Evolutionary conservation across 2,113 vertebrate genomes (phyloP).

Genomic region (Gallinago undulata): DNA sequence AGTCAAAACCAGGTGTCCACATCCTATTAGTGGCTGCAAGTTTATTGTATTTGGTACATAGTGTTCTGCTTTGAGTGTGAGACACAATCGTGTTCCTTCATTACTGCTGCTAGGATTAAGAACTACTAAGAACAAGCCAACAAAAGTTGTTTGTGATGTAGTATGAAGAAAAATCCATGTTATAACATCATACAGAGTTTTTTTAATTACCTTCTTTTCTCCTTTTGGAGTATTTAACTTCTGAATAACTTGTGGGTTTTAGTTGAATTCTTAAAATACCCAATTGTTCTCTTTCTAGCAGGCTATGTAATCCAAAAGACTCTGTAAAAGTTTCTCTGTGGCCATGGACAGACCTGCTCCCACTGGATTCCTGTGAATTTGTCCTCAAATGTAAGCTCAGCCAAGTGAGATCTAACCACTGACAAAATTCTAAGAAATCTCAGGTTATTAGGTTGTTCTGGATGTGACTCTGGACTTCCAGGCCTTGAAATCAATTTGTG

Average conservation of each 20-base stretch:
- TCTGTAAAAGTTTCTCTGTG: neutral
- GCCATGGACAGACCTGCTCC: neutral
- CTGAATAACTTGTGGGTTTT: neutral
- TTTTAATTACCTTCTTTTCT: neutral
- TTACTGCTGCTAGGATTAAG: neutral
- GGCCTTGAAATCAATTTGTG: neutral
- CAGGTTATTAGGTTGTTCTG: neutral
- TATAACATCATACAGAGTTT: neutral
- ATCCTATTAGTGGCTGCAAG: neutral
- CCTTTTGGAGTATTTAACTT: neutral
- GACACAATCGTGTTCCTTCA: neutral
- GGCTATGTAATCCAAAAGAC: neutral
- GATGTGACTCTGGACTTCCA: neutral
- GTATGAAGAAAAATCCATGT: neutral
- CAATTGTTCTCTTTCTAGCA: neutral
- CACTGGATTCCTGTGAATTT: neutral
- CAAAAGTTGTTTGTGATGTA: neutral
- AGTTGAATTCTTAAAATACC: neutral
- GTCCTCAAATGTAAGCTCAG: neutral
- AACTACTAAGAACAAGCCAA: neutral
- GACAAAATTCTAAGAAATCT: neutral
- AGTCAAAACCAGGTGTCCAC: rapidly evolving
- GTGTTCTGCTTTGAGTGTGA: neutral
- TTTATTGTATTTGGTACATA: neutral
- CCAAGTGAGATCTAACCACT: neutral